Evolutionary conservation across 2,888 invertebrate species (phyloP).

Genomic region (Trachelus troglodyta): DNA sequence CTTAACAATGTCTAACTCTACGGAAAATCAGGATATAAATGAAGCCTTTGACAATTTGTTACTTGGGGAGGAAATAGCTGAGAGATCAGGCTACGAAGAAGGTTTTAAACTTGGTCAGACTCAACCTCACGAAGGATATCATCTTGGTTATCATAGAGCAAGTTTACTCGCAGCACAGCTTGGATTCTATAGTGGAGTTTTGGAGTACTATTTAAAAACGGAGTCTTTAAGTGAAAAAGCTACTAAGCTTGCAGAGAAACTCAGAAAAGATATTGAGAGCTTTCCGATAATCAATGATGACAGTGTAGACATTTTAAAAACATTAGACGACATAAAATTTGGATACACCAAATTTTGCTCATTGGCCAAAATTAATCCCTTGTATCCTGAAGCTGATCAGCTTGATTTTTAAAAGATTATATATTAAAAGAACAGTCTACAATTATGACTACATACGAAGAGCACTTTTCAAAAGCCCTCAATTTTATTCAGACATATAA

Average conservation of each 20-base stretch:
- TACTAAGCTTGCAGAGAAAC: conserved; percentile 68
- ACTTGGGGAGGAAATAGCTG: conserved; percentile 76
- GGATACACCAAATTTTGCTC: conserved; percentile 79
- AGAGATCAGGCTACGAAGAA: conserved; percentile 75
- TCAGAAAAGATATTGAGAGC: conserved; percentile 71
- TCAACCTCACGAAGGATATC: conserved; percentile 74
- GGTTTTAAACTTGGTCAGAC: conserved; percentile 74
- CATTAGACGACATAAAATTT: conserved; percentile 74
- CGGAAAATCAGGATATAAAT: conserved; percentile 70
- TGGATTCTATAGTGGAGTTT: conserved; percentile 77
- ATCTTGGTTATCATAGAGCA: conserved; percentile 83
- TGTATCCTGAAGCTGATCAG: conserved; percentile 70
- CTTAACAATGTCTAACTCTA: conserved; percentile 13
- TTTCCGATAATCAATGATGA: conserved; percentile 78
- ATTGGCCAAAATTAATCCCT: conserved; percentile 72
- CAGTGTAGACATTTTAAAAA: conserved; percentile 73
- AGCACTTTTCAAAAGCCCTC: conserved; percentile 65
- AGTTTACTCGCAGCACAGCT: conserved; percentile 81
- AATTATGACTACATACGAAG: conserved; percentile 28
- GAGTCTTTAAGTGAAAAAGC: conserved; percentile 68
- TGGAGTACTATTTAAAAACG: conserved; percentile 67
- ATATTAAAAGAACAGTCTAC: not conserved
- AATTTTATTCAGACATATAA: conserved; percentile 72
- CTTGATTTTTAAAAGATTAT: conserved; percentile 70
- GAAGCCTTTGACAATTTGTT: conserved; percentile 79